Conservation (phyloP, 2,888 invertebrate species). For the Cantharis rustica region DNA sequence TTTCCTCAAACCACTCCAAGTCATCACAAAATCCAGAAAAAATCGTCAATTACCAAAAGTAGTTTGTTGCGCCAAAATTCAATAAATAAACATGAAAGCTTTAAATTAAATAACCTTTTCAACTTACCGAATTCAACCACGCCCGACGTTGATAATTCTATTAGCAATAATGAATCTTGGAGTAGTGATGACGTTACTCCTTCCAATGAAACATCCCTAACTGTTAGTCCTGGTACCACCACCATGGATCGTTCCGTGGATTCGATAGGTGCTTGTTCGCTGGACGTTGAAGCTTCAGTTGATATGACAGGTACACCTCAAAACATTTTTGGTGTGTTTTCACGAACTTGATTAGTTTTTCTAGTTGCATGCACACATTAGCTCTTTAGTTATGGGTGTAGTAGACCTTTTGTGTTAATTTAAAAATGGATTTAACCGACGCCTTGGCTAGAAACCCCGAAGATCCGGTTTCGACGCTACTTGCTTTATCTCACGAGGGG, state of each 20-base stretch:
- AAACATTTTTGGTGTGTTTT: neutral
- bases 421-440: neutral
- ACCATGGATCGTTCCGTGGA: conserved; percentile 79
- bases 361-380: neutral
- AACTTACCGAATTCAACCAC: conserved; percentile 43
- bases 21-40: neutral
- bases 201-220: conserved; percentile 17
- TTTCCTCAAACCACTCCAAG: neutral
- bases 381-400: neutral
- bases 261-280: conserved; percentile 85
- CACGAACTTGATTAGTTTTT: neutral
- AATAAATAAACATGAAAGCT: neutral
- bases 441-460: neutral
- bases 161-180: conserved; percentile 49
- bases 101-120: conserved; percentile 49
- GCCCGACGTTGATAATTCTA: conserved; percentile 52
- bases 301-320: conserved; percentile 71
- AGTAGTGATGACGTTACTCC: conserved; percentile 27
- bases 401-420: neutral
- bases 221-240: conserved; percentile 57
- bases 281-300: conserved; percentile 80
- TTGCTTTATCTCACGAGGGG: neutral
- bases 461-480: neutral
- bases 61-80: neutral
- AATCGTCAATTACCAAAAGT: neutral